A percentile compares a stretch with the other conserved stretches of the same genome.
Evolutionary conservation across 2,113 vertebrate species (phyloP).

Genomic region (Notechis scutatus): DNA sequence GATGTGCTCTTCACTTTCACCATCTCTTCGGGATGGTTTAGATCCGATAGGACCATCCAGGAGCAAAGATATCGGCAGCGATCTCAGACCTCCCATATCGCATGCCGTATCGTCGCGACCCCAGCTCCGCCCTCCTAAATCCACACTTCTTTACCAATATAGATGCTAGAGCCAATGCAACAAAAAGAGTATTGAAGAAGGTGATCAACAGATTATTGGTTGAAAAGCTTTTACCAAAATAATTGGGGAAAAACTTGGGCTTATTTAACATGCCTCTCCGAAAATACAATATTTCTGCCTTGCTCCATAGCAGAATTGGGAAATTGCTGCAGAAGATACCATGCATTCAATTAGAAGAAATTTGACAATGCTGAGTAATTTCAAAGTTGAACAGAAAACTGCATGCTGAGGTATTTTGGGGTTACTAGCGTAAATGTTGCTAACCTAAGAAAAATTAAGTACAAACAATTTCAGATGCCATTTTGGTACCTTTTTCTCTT

Average conservation of each 20-base stretch:
- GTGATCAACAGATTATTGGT: background rate
- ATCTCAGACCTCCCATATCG: no score
- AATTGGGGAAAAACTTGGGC: background rate
- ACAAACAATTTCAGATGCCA: background rate
- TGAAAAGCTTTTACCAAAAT: background rate
- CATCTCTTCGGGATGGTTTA: no score
- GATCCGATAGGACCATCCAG: no score
- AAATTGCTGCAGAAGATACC: background rate
- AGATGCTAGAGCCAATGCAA: background rate
- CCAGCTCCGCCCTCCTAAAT: no score
- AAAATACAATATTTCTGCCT: background rate
- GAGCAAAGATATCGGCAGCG: no score
- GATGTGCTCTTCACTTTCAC: no score
- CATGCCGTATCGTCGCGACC: no score
- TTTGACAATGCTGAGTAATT: background rate
- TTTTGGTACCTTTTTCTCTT: background rate
- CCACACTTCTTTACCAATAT: background rate
- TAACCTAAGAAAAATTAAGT: background rate
- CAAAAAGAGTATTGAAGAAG: background rate
- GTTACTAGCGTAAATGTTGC: background rate
- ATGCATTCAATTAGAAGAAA: background rate
- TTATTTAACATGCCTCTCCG: background rate
- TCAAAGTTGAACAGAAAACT: background rate
- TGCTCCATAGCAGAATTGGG: background rate
- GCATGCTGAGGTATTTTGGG: background rate